Percentiles rank a stretch among this genome's conserved stretches.
Evolutionary conservation across 2,797 vertebrate genomes (phyloP).

Genomic region (Oreochromis grahami): DNA sequence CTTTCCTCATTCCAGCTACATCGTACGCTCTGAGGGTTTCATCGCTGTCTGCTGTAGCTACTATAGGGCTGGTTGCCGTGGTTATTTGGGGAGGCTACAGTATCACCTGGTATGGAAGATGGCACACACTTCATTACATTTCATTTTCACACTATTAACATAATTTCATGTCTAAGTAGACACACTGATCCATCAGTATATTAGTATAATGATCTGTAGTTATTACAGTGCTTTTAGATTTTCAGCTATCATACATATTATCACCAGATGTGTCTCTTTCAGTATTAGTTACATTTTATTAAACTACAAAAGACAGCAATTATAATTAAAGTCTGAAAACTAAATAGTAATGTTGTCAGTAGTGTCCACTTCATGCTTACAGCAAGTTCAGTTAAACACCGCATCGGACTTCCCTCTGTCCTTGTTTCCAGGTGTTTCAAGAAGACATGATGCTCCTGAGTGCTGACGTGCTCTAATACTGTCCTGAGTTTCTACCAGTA

Average conservation of each 20-base stretch:
- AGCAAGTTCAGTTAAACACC: background rate
- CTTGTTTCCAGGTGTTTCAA: conserved; percentile 48
- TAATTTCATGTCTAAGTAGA: background rate
- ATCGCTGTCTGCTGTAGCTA: conserved; percentile 47
- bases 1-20: conserved; percentile 47
- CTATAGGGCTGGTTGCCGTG: conserved; percentile 47
- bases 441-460: conserved; percentile 1
- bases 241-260: background rate
- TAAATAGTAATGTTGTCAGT: background rate
- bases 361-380: no score
- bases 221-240: background rate
- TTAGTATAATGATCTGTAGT: background rate
- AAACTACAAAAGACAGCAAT: background rate
- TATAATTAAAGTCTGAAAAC: background rate
- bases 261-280: background rate
- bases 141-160: background rate
- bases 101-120: conserved; percentile 52
- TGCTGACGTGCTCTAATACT: background rate
- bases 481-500: background rate
- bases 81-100: conserved; percentile 43
- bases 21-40: conserved; percentile 61
- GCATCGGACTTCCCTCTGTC: background rate
- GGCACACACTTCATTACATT: background rate
- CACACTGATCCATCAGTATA: background rate
- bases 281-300: background rate